A percentile compares a stretch with the other conserved stretches of the same genome.
phyloP scores from a whole-genome alignment of 2,113 vertebrate genomes.

The Corapipo altera region DNA sequence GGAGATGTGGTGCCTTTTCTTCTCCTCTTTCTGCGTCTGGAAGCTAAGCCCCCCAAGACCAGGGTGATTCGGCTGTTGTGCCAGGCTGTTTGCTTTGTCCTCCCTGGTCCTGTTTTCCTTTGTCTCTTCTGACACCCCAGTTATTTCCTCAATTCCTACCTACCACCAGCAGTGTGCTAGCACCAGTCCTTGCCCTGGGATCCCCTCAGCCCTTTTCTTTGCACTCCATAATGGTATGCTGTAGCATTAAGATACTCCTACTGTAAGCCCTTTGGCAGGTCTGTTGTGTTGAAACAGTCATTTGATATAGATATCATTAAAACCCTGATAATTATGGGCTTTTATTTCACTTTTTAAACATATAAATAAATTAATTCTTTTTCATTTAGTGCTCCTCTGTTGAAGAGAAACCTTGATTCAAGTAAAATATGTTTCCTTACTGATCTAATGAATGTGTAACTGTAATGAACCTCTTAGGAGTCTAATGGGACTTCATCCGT shows the following conservation, averaged over 20 bases:
- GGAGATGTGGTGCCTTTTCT: neutral
- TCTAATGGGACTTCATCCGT: neutral
- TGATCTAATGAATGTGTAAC: neutral
- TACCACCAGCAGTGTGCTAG: neutral
- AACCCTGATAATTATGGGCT: neutral
- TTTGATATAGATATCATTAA: neutral
- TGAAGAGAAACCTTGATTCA: neutral
- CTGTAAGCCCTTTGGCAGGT: neutral
- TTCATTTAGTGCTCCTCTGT: neutral
- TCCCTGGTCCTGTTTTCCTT: neutral
- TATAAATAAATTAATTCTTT: neutral
- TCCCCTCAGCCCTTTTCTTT: neutral
- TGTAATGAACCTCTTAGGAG: neutral
- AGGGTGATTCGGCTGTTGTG: neutral
- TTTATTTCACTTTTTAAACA: neutral
- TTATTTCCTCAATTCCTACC: neutral
- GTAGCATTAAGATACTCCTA: neutral
- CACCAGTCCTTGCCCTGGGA: neutral
- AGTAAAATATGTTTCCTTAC: neutral
- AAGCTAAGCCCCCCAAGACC: fast-evolving
- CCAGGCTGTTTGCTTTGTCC: neutral
- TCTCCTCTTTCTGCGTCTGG: fast-evolving
- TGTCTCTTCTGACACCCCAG: neutral
- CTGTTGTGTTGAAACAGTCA: neutral
- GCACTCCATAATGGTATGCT: neutral